Percentiles rank a stretch among this genome's conserved stretches.
Conservation (phyloP, 1,140 invertebrate genomes). For the Ctenoplectra terminalis region DNA sequence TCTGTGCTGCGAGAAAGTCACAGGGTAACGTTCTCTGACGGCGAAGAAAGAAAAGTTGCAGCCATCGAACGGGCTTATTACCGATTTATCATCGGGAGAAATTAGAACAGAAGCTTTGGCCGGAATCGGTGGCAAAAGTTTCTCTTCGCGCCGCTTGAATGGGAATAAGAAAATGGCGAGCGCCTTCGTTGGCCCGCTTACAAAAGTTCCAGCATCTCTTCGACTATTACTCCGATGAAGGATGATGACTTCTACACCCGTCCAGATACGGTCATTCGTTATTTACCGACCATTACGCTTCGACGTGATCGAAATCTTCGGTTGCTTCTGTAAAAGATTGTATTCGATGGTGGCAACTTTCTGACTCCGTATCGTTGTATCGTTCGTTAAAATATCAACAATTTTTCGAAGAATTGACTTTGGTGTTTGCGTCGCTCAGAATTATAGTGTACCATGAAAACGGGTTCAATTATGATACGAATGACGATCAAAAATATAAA, state of each 20-base stretch:
- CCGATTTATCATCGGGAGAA: constrained; percentile 43
- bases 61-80: constrained; percentile 38
- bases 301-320: constrained; percentile 70
- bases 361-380: not conserved
- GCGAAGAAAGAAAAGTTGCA: not conserved
- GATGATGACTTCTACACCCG: constrained; percentile 47
- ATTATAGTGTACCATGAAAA: too few species aligned
- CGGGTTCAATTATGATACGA: not conserved
- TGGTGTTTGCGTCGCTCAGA: too few species aligned
- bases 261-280: constrained; percentile 68
- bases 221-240: constrained; percentile 65
- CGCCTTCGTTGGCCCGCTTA: constrained; percentile 41
- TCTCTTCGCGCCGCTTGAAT: constrained; percentile 23
- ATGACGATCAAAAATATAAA: constrained; percentile 15
- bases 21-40: not conserved
- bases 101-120: constrained; percentile 44
- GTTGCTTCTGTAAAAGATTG: constrained; percentile 12
- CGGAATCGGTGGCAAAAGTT: constrained; percentile 46
- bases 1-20: not conserved
- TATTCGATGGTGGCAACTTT: not conserved
- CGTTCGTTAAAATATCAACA: not conserved
- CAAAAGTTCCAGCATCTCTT: constrained; percentile 55
- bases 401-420: too few species aligned
- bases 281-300: constrained; percentile 74
- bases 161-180: constrained; percentile 35